A percentile compares a stretch with the other conserved stretches of the same genome.
These are phyloP conservation scores for Phragmatobia fuliginosa DNA, from an alignment of 2,888 invertebrate species.

Conservation along the genomic window DNA sequence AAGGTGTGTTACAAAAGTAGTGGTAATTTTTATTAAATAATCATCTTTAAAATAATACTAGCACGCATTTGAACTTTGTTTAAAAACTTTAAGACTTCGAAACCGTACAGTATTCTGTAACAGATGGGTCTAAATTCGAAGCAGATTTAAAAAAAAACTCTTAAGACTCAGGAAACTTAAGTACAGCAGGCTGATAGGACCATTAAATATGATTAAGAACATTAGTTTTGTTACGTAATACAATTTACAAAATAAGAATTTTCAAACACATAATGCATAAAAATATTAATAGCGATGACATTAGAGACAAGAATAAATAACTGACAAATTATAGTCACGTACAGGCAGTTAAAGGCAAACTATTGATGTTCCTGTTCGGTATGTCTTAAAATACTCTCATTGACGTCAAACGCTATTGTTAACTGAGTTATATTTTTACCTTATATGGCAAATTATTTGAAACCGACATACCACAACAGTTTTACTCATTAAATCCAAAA, in stretches of 20 bases:
- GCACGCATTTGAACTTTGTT: background rate
- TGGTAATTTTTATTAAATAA: background rate
- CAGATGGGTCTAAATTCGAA: background rate
- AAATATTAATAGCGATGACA: background rate
- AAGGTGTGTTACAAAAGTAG: slow-evolving; percentile 33
- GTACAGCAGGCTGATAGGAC: background rate
- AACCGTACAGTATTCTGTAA: background rate
- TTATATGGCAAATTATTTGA: background rate
- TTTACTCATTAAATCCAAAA: slow-evolving; percentile 7
- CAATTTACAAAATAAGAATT: background rate
- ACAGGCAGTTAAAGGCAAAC: background rate
- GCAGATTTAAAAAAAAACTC: background rate
- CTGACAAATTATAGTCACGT: background rate
- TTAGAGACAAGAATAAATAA: background rate
- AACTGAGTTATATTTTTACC: slow-evolving; percentile 12
- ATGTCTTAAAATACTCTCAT: slow-evolving; percentile 4
- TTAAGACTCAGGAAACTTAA: background rate
- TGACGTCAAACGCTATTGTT: slow-evolving; percentile 22
- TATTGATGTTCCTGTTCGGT: slow-evolving; percentile 3
- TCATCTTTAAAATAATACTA: background rate
- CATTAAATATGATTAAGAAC: background rate
- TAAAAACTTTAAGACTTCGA: background rate
- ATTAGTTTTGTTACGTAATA: background rate
- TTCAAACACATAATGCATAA: background rate
- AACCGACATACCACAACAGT: background rate